These are phyloP conservation scores for Tridacna crocea DNA, from an alignment of 2,888 invertebrate species.

Conservation along the genomic window DNA sequence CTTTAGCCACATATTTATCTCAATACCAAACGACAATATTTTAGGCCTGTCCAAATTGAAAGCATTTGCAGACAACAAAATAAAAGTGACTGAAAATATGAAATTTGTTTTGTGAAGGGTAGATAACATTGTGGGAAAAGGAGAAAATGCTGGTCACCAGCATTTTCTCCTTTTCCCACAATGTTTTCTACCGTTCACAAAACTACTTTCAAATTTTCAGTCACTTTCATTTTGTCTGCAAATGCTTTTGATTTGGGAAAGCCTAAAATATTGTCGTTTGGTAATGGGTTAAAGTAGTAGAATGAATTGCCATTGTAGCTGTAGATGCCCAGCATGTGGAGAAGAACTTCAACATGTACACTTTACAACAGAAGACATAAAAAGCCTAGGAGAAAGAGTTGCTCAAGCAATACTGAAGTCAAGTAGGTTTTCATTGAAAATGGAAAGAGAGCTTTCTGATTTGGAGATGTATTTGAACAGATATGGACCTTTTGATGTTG, in stretches of 20 bases:
- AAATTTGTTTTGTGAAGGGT: background rate
- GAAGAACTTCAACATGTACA: background rate
- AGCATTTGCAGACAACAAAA: no score
- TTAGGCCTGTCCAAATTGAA: background rate
- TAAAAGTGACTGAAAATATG: no score
- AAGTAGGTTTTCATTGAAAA: background rate
- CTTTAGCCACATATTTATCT: no score
- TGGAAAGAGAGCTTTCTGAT: background rate
- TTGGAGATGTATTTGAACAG: background rate
- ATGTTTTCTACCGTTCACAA: no score
- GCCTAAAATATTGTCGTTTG: no score
- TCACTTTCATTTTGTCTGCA: no score
- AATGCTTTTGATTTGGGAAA: no score
- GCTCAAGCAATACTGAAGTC: background rate
- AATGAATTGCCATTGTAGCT: background rate
- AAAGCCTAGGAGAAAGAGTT: background rate
- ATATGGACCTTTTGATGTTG: slow-evolving; percentile 7
- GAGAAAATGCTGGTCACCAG: slow-evolving; percentile 6
- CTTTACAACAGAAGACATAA: background rate
- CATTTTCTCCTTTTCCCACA: background rate
- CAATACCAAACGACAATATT: background rate
- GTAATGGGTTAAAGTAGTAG: background rate
- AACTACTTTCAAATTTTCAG: no score
- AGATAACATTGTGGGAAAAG: background rate
- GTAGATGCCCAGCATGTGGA: slow-evolving; percentile 6